phyloP scores from a whole-genome alignment of 30 jellyfish, hydroid and myxozoan genomes.

The Aurelia aurita complex sp. Pacific region DNA sequence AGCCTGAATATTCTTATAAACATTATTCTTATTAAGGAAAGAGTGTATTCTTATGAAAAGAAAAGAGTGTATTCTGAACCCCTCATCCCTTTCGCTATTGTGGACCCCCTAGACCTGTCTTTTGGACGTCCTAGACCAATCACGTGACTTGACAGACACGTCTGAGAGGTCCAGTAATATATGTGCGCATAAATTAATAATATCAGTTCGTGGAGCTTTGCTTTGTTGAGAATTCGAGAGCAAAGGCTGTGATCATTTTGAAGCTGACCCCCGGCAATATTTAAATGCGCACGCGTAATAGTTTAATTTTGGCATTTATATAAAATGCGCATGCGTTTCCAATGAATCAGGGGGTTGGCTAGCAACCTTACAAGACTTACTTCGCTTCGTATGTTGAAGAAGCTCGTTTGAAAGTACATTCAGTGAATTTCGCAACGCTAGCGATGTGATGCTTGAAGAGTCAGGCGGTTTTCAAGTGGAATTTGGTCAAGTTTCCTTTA shows the following conservation, averaged over 20 bases:
- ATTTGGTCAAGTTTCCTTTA: constrained; percentile 33
- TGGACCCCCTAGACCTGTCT: constrained; percentile 18
- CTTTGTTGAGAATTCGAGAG: background rate
- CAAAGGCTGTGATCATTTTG: too few relatives aligned
- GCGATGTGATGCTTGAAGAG: constrained; percentile 35
- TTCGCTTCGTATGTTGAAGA: too few relatives aligned
- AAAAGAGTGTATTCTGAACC: too few relatives aligned
- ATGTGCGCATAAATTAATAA: constrained; percentile 49
- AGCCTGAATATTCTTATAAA: too few relatives aligned
- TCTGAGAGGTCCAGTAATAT: constrained; percentile 33
- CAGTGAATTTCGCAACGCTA: constrained; percentile 64
- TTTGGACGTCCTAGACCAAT: background rate
- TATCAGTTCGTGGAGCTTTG: constrained; percentile 68
- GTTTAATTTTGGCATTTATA: background rate
- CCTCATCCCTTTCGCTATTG: background rate
- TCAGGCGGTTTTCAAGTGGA: constrained; percentile 46
- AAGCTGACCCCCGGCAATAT: too few relatives aligned
- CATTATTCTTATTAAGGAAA: too few relatives aligned
- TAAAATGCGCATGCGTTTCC: too few relatives aligned
- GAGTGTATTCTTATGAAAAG: too few relatives aligned
- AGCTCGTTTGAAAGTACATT: constrained; percentile 27
- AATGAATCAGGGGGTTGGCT: too few relatives aligned
- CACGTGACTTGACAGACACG: constrained; percentile 74
- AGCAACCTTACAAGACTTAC: too few relatives aligned
- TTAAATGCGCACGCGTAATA: too few relatives aligned